Base-by-base conservation (phyloP, 2,797 vertebrate genomes). In the Sebastolobus altivelis region DNA sequence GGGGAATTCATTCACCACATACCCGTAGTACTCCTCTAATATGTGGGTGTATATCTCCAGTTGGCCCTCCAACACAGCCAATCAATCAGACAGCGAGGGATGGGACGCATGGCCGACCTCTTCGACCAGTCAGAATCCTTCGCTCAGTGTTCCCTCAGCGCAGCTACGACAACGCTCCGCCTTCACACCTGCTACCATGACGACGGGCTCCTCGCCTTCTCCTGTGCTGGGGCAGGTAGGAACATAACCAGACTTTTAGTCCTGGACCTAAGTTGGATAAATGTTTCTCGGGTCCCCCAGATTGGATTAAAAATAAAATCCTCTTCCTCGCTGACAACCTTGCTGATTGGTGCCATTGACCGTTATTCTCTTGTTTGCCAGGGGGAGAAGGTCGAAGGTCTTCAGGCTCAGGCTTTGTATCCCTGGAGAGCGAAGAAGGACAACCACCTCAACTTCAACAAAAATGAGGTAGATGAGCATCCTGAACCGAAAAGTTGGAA, bases 361-460 rank as follows among this genome's bases (percentile, higher is more conserved):
- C 37, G 18, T 22, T 22, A 10, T 46, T 25, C 1, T 65, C 8
- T 52, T 38, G 58, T 83, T 58, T 63, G 1, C 81, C 91, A 99
- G 98, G 99, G 99, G 1, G 99, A 99, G 90, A 99, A 99, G 84
- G 99, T 99, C 2, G 99, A 99, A 56, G 99, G 99, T 31, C 96
- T 99, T 2, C 98, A 99, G 91, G 98, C 98, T 0, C 99, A 99
- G 93, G 98, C 99, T 13, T 92, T 99, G 84, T 99, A 99, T 83
- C 98, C 99, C 0, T 99, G 99, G 99, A 96, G 98, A 89, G 98
- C 98, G 0, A 99, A 99, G 90, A 99, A 99, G 80, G 99, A 99
- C 91, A 99, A 99, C 96, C 99, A 99, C 88, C 96, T 99, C 65
- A 99, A 99, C 92, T 99, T 99, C 93, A 99, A 99, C 95, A 99